Conservation (phyloP, 2,113 vertebrate species). For the Coreoperca whiteheadi region DNA sequence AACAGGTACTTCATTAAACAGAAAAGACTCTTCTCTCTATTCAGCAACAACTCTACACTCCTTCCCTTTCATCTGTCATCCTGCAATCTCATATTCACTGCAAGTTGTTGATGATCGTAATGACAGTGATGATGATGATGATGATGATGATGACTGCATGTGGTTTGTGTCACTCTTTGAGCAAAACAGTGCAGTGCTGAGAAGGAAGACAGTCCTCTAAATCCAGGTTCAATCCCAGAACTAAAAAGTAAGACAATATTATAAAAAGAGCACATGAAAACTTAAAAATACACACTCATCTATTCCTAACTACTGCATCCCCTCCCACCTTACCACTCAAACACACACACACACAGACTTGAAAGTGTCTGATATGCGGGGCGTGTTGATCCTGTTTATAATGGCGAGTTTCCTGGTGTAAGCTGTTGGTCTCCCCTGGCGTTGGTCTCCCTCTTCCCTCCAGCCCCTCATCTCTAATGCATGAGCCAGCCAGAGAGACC, state of each 20-base stretch:
- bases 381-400: slow-evolving; percentile 78
- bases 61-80: slow-evolving; percentile 14
- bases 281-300: slow-evolving; percentile 61
- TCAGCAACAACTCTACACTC: slow-evolving; percentile 24
- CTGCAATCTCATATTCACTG: not conserved
- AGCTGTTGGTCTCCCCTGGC: slow-evolving; percentile 75
- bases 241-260: slow-evolving; percentile 40
- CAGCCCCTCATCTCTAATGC: slow-evolving; percentile 84
- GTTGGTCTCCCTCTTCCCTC: slow-evolving; percentile 75
- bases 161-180: not conserved
- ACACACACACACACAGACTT: slow-evolving; percentile 58
- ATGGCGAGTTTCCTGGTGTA: slow-evolving; percentile 74
- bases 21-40: slow-evolving; percentile 76
- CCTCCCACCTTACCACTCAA: slow-evolving; percentile 19
- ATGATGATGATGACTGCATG: not conserved
- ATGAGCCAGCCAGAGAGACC: slow-evolving; percentile 80
- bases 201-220: not conserved
- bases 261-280: slow-evolving; percentile 39
- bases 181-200: not conserved
- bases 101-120: not conserved
- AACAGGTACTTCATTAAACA: slow-evolving; percentile 89
- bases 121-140: not conserved
- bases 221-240: slow-evolving; percentile 26
- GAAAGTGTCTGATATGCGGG: slow-evolving; percentile 72
- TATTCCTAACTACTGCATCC: slow-evolving; percentile 44